Conservation (phyloP, 2,888 invertebrate genomes). For the Brachypalpus laphriformis region DNA sequence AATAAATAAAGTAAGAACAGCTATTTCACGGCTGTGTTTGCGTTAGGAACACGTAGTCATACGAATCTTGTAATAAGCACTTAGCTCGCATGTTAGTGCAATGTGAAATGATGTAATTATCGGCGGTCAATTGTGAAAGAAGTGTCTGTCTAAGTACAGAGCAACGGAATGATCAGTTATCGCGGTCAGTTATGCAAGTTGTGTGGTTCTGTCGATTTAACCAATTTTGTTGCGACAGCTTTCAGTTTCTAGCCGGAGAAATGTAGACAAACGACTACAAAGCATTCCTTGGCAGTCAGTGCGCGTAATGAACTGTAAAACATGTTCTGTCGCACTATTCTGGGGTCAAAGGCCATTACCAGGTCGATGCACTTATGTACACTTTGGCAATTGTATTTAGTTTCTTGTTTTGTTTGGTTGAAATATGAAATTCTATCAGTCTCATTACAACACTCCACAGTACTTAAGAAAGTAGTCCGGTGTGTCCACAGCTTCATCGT, state of each 20-base stretch:
- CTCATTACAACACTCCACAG: no score
- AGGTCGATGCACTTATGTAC: no score
- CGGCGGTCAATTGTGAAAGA: neutral
- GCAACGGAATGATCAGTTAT: no score
- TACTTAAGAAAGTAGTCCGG: no score
- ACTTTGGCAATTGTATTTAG: no score
- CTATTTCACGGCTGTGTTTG: neutral
- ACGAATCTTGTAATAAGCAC: neutral
- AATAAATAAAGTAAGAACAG: constrained; percentile 23
- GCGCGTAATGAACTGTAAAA: no score
- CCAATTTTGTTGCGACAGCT: neutral
- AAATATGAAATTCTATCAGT: no score
- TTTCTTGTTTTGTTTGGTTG: no score
- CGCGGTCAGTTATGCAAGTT: neutral
- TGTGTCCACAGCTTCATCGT: no score
- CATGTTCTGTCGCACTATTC: no score
- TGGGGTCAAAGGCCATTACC: no score
- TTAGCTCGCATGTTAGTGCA: neutral
- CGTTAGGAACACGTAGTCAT: neutral
- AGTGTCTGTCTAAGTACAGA: neutral
- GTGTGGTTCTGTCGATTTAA: neutral
- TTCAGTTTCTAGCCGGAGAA: neutral
- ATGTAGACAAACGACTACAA: neutral
- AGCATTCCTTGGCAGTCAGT: no score
- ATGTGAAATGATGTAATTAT: neutral